Evolutionary conservation across 1,140 invertebrate species (phyloP).

Genomic region (Heliconius himera): DNA sequence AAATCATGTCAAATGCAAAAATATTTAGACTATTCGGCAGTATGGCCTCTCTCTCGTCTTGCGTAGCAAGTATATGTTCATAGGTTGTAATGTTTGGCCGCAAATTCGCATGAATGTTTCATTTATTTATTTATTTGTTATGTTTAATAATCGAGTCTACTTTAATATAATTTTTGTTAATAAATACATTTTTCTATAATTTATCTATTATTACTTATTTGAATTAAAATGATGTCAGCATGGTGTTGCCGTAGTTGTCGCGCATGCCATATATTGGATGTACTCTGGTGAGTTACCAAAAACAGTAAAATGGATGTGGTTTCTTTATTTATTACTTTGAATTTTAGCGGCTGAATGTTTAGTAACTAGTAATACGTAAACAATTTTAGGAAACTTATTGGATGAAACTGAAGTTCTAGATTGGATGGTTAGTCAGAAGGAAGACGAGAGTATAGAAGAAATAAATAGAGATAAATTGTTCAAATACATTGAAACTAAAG

Average conservation of each 20-base stretch:
- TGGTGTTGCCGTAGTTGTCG: slow-evolving; percentile 75
- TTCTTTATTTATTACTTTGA: slow-evolving; percentile 59
- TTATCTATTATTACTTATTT: slow-evolving; percentile 70
- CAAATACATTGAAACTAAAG: slow-evolving; percentile 94
- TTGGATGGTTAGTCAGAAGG: slow-evolving; percentile 96
- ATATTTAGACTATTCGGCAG: neutral
- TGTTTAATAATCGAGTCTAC: slow-evolving; percentile 74
- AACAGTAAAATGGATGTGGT: slow-evolving; percentile 78
- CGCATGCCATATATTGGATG: slow-evolving; percentile 76
- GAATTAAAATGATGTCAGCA: slow-evolving; percentile 79
- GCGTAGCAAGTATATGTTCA: slow-evolving; percentile 65
- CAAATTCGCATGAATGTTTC: slow-evolving; percentile 78
- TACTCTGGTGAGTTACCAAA: slow-evolving; percentile 73
- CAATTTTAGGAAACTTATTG: slow-evolving; percentile 90
- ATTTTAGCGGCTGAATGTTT: slow-evolving; percentile 50
- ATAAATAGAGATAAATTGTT: slow-evolving; percentile 92
- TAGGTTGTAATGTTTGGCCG: slow-evolving; percentile 75
- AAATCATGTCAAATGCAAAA: neutral
- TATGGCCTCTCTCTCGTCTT: slow-evolving; percentile 46
- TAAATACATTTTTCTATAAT: slow-evolving; percentile 76
- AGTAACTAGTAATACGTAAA: slow-evolving; percentile 63
- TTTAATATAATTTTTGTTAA: slow-evolving; percentile 76
- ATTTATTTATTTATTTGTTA: slow-evolving; percentile 71
- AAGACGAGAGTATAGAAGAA: slow-evolving; percentile 96
- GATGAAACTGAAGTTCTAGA: slow-evolving; percentile 93